Evolutionary conservation across 2,888 invertebrate species (phyloP), one percentile per base, ranked within the genome.

Genomic region (Eilema caniola): DNA sequence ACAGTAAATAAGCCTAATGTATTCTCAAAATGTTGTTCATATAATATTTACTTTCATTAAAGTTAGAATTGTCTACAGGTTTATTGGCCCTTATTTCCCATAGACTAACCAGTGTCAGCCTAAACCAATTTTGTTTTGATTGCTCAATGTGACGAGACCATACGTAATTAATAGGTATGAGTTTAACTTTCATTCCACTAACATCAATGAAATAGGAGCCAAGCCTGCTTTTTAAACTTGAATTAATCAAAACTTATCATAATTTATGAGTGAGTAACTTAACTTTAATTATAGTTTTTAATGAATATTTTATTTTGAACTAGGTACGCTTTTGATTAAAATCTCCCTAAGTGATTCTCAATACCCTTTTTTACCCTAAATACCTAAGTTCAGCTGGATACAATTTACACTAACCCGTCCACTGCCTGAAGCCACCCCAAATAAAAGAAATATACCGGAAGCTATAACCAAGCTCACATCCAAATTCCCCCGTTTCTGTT

Each of bases 361-460:
- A n/a, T 53, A 53, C 53, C 7, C 20, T 53, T n/a, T 53, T n/a
- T 7, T n/a, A n/a, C 53, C 53, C 53, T 53, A 53, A 53, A 53
- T 10, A n/a, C n/a, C n/a, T n/a, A 53, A n/a, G 53, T 53, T 3
- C 20, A 53, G 20, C n/a, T 59, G 16, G 14, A 31, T 61, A 61
- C 61, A 60, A 60, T 16, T 60, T 60, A 12, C 31, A 64, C 20
- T n/a, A n/a, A 37, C 4, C 33, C 20, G 28, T 53, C 33, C 57
- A 57, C 16, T 23, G 72, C 71, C 25, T 4, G 66, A 56, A 71
- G 56, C 79, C 83, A 83, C 86, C 86, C 87, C 82, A 86, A 89
- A 88, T 88, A 88, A 89, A 89, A 90, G 85, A 92, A 89, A 87
- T 90, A 93, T 88, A 89, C 86, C 91, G 93, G 92, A 94, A 93